A percentile compares a stretch with the other conserved stretches of the same genome.
Conservation (phyloP, 2,113 vertebrate species). For the Aldabrachelys gigantea region DNA sequence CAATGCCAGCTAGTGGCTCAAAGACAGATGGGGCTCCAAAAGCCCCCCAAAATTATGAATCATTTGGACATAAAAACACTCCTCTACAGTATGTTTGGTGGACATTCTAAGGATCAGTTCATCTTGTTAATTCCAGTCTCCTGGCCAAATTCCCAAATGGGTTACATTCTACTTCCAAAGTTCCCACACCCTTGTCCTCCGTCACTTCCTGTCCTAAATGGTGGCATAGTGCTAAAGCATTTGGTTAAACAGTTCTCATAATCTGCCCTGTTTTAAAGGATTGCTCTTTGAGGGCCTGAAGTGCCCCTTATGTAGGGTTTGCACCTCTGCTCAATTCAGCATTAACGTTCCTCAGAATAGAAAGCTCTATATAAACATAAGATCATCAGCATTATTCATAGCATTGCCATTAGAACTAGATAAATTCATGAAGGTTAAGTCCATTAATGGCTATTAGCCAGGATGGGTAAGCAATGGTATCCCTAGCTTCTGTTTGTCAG, state of each 20-base stretch:
- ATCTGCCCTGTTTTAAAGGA: no score
- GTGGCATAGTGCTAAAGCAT: accelerated
- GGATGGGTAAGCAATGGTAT: no score
- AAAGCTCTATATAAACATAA: accelerated
- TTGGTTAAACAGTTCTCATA: neutral
- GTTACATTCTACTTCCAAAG: neutral
- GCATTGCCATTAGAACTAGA: neutral
- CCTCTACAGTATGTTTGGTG: accelerated
- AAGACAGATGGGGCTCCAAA: neutral
- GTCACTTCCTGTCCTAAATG: neutral
- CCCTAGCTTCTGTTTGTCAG: no score
- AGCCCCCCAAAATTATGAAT: neutral
- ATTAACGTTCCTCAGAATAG: neutral
- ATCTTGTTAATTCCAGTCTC: neutral
- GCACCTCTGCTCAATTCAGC: neutral
- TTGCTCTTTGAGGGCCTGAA: neutral
- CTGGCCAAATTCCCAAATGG: neutral
- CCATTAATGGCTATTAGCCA: no score
- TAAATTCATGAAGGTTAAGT: no score
- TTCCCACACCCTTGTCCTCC: neutral
- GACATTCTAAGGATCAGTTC: neutral
- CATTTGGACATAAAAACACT: neutral
- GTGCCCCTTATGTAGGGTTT: neutral
- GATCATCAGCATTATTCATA: accelerated
- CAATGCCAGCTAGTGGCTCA: neutral